Percentiles rank a stretch among this genome's conserved stretches.
Conservation (phyloP, 2,888 invertebrate species). For the Gisinianus flammeolus region DNA sequence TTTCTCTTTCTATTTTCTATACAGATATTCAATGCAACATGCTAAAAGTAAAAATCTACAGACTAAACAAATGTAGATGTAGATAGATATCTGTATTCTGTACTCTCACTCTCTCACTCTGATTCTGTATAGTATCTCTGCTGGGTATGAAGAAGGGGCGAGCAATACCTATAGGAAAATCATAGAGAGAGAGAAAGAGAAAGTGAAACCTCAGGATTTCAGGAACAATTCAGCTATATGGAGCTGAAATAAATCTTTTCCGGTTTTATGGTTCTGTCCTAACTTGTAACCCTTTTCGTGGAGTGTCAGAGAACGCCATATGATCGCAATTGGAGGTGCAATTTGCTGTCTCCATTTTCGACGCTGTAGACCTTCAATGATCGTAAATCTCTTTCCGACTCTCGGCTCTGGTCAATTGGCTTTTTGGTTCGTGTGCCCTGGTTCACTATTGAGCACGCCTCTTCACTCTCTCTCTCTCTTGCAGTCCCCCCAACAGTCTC, state of each 20-base stretch:
- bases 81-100: not conserved
- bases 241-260: constrained; percentile 52
- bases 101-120: no score
- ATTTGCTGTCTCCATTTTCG: constrained; percentile 52
- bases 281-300: constrained; percentile 43
- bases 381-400: constrained; percentile 49
- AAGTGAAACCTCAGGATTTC: constrained; percentile 1
- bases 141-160: no score
- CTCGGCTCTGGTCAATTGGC: constrained; percentile 40
- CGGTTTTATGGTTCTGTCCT: constrained; percentile 47
- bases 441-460: constrained; percentile 14
- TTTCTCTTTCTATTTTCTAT: no score
- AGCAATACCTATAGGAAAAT: not conserved
- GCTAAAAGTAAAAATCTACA: no score
- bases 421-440: constrained; percentile 47
- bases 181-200: not conserved
- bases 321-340: constrained; percentile 50
- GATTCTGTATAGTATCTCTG: no score
- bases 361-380: constrained; percentile 49
- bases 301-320: constrained; percentile 50
- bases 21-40: no score
- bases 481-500: not conserved
- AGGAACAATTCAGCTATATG: constrained; percentile 23
- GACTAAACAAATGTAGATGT: not conserved
- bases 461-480: not conserved